Evolutionary conservation across 35 echinoderm and acorn worm species (phyloP).

Genomic region (Ophioderma brevispina): DNA sequence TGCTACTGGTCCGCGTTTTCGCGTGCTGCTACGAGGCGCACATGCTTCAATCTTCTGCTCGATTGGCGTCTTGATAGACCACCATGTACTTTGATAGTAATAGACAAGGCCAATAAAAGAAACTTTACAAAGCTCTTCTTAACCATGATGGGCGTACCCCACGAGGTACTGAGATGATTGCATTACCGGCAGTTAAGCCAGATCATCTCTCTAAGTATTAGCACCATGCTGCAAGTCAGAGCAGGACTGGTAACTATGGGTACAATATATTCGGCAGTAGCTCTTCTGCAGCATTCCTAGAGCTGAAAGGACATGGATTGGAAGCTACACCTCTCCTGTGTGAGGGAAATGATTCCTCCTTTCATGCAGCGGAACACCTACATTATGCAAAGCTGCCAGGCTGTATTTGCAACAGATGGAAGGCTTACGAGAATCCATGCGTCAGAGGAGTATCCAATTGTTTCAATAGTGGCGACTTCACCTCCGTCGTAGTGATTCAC

Average conservation of each 20-base stretch:
- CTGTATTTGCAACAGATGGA: no score
- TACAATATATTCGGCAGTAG: constrained; percentile 27
- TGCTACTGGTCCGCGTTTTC: constrained; percentile 52
- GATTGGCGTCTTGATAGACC: constrained; percentile 43
- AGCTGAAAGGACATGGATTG: constrained; percentile 43
- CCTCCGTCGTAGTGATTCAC: no score
- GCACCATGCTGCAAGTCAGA: constrained; percentile 2
- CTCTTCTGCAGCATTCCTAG: constrained; percentile 18
- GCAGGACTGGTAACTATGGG: constrained; percentile 45
- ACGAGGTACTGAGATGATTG: no score
- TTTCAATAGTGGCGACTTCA: no score
- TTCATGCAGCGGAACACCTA: no score
- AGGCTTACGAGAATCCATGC: no score
- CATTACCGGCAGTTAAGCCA: constrained; percentile 6
- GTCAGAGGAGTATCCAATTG: no score
- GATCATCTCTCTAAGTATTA: constrained; percentile 45
- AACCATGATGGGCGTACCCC: no score
- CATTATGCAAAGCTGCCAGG: no score
- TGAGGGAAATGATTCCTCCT: constrained; percentile 30
- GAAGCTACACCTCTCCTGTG: constrained; percentile 29
- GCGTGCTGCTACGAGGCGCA: neutral
- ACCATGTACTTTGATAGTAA: constrained; percentile 5
- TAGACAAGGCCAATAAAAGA: constrained; percentile 1
- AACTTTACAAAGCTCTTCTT: no score
- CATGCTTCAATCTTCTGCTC: no score